Base-by-base conservation (phyloP, 2,888 invertebrate genomes). In the Drosophila birchii region DNA sequence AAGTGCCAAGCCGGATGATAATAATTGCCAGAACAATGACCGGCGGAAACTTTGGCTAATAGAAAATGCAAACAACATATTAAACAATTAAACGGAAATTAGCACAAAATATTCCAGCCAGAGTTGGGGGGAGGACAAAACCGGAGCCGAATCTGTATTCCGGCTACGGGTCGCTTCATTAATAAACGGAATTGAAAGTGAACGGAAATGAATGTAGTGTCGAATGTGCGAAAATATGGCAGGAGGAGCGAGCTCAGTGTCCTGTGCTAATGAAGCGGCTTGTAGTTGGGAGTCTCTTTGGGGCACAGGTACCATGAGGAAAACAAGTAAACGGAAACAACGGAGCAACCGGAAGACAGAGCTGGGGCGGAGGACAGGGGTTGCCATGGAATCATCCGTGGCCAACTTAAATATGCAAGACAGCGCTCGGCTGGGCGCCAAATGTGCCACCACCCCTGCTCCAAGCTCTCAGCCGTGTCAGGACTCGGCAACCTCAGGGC, bases 81-180 rank as follows among this genome's bases (percentile, higher is more conserved):
- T 86, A 84, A 84, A 84, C 86, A 84, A 84, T 84, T 84, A 84
- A 86, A 86, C 84, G 84, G 84, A 84, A 84, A 84, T 84, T 84
- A 84, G 75, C 84, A 86, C 83, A 62, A 83, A 81, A 83, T 80
- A 78, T 83, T 80, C 83, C 83, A 78, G 60, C 61, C 81, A 1
- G 51, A 80, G 34, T 6, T 29, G 1, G 53, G 23, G 20, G 0
- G 45, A 29, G 23, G 18, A 20, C 18, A 9, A 9, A 18, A 20
- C 67, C 51, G 23, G 41, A n/a, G 34, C 59, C 11, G 44, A 54
- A 60, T 41, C 51, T 51, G 51, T 51, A 36, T n/a, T n/a, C 64
- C 58, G 34, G 26, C 69, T 16, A 4, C 23, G 16, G 53, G 41
- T 36, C 18, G 60, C 66, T 80, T 80, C 76, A 80, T 80, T 80